These are phyloP conservation scores for Drosophila anceps DNA, from an alignment of 2,888 invertebrate species.

Conservation along the genomic window DNA sequence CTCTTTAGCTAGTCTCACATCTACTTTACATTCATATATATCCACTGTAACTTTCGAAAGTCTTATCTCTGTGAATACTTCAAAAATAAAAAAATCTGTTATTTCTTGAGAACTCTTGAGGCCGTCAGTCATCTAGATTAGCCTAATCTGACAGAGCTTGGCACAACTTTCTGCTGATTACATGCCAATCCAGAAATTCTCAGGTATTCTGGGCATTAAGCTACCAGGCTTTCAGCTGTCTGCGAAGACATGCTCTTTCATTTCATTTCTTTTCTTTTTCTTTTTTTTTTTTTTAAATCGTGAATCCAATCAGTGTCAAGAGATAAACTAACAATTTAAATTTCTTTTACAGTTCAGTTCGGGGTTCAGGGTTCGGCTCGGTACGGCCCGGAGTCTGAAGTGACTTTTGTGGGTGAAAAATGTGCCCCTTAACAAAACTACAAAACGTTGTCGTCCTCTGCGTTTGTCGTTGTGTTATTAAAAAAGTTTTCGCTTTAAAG, in stretches of 20 bases:
- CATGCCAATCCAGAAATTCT: slow-evolving; percentile 34
- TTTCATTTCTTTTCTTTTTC: neutral
- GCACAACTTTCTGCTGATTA: slow-evolving; percentile 39
- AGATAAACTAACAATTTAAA: slow-evolving; percentile 75
- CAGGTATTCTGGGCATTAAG: slow-evolving; percentile 38
- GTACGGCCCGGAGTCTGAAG: slow-evolving; percentile 8
- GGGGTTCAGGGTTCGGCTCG: neutral
- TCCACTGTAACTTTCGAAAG: neutral
- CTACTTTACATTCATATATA: neutral
- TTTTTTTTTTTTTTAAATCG: slow-evolving; percentile 24
- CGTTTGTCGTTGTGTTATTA: slow-evolving; percentile 66
- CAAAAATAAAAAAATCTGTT: neutral
- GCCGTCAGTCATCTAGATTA: slow-evolving; percentile 9
- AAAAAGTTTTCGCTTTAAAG: slow-evolving; percentile 76
- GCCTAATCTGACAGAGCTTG: slow-evolving; percentile 10
- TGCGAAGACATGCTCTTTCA: slow-evolving; percentile 15
- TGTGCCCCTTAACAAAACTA: slow-evolving; percentile 21
- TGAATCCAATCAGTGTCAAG: slow-evolving; percentile 63
- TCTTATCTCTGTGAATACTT: neutral
- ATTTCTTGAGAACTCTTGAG: slow-evolving; percentile 4
- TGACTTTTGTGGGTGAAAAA: slow-evolving; percentile 26
- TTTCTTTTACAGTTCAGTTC: slow-evolving; percentile 48
- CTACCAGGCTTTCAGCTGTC: slow-evolving; percentile 23
- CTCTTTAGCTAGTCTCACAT: neutral
- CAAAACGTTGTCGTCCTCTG: slow-evolving; percentile 31